Conservation (phyloP, 2,113 vertebrate genomes). For the Craseonycteris thonglongyai region DNA sequence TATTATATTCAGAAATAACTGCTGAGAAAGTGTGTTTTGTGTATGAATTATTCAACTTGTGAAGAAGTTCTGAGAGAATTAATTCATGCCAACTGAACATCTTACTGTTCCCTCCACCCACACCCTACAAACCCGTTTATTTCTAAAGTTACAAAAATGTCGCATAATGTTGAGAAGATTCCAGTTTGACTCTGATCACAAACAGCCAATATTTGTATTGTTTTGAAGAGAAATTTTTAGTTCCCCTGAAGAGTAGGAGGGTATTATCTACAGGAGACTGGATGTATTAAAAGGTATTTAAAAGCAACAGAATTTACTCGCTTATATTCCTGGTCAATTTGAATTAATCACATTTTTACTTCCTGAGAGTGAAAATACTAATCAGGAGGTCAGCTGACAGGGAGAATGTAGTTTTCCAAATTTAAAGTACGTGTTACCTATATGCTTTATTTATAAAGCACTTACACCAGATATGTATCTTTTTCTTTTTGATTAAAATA, state of each 20-base stretch:
- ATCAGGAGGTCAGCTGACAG: neutral
- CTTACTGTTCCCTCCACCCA: neutral
- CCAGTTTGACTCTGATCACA: neutral
- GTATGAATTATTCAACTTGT: neutral
- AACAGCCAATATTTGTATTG: neutral
- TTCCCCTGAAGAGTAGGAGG: neutral
- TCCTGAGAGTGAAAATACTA: neutral
- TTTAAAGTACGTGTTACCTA: conserved; percentile 1
- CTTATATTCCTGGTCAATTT: neutral
- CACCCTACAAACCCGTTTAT: too few relatives aligned
- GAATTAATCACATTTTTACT: neutral
- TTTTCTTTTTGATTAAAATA: conserved; percentile 30
- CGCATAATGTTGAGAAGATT: neutral
- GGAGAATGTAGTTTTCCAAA: neutral
- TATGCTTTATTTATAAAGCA: neutral
- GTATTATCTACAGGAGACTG: neutral
- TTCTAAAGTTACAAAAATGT: neutral
- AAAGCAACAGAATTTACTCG: neutral
- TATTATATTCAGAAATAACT: neutral
- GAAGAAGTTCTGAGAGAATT: neutral
- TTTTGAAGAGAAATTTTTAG: neutral
- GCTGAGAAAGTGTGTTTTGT: neutral
- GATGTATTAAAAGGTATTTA: neutral
- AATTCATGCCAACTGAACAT: neutral
- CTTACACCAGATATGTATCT: neutral